Percentiles rank a stretch among this genome's conserved stretches.
Conservation (phyloP, 2,113 vertebrate genomes). For the Sylvia atricapilla region DNA sequence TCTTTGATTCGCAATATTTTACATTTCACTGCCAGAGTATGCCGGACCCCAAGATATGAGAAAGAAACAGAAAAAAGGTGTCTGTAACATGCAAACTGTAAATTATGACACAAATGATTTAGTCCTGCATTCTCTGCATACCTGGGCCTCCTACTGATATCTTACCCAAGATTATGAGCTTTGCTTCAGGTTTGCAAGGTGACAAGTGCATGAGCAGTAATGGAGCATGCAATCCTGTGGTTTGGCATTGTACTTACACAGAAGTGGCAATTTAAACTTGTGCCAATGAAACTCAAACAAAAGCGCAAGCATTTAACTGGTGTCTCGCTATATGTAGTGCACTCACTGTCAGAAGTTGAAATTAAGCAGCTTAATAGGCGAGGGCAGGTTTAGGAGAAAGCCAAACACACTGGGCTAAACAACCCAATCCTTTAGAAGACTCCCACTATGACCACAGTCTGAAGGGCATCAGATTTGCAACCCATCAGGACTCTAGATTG, state of each 20-base stretch:
- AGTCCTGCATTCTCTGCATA: background rate
- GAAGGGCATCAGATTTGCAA: background rate
- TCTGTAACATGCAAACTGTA: background rate
- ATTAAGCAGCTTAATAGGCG: background rate
- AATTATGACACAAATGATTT: background rate
- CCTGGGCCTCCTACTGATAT: background rate
- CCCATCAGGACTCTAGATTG: accelerated
- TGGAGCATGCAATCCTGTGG: background rate
- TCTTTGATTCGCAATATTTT: background rate
- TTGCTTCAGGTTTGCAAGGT: background rate
- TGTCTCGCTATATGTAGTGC: background rate
- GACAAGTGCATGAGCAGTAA: background rate
- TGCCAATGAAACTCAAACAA: background rate
- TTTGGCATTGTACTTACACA: background rate
- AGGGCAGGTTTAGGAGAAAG: background rate
- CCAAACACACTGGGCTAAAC: background rate
- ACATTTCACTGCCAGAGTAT: background rate
- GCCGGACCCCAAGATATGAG: background rate
- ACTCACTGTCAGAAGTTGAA: background rate
- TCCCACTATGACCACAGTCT: background rate
- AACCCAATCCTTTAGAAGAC: background rate
- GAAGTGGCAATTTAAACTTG: background rate
- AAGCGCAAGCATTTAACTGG: background rate
- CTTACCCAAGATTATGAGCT: background rate
- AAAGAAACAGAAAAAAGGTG: background rate